phyloP scores from a whole-genome alignment of 2,797 vertebrate genomes.

The Chelidonichthys spinosus region DNA sequence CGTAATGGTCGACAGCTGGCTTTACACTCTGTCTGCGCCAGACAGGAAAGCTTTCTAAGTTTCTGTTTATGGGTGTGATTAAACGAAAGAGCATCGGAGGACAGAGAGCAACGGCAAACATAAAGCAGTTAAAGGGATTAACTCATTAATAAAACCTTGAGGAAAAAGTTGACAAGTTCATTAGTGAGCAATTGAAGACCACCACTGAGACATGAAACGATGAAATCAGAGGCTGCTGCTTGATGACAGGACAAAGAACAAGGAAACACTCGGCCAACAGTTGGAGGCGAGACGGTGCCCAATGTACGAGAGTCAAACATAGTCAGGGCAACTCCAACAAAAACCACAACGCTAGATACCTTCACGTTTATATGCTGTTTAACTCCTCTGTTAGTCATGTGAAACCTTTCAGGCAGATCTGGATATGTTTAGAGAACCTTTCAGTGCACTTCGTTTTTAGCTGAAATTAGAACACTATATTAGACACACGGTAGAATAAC shows the following conservation, averaged over 20 bases:
- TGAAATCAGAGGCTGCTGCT: constrained; percentile 11
- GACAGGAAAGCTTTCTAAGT: constrained; percentile 47
- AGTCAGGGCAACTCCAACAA: constrained; percentile 10
- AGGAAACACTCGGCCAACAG: neutral
- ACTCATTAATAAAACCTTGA: constrained; percentile 7
- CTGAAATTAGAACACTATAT: constrained; percentile 26
- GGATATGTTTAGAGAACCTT: constrained; percentile 48
- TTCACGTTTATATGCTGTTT: constrained; percentile 46
- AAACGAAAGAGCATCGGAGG: constrained; percentile 37
- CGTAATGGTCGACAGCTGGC: constrained; percentile 85
- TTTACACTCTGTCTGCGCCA: constrained; percentile 61
- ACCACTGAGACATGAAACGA: neutral
- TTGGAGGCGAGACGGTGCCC: neutral
- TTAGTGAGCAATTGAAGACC: neutral
- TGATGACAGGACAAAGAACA: neutral
- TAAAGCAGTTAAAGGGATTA: neutral
- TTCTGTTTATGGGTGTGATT: constrained; percentile 44
- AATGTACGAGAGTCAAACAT: constrained; percentile 2
- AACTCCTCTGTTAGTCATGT: constrained; percentile 22
- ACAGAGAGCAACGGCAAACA: constrained; percentile 13
- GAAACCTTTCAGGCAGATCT: constrained; percentile 31
- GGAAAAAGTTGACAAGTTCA: neutral
- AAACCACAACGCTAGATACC: constrained; percentile 32
- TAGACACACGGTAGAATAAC: constrained; percentile 9
- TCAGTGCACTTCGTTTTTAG: constrained; percentile 29